phyloP scores from a whole-genome alignment of 2,113 vertebrate species.

The Pseudorectes ferrugineus region DNA sequence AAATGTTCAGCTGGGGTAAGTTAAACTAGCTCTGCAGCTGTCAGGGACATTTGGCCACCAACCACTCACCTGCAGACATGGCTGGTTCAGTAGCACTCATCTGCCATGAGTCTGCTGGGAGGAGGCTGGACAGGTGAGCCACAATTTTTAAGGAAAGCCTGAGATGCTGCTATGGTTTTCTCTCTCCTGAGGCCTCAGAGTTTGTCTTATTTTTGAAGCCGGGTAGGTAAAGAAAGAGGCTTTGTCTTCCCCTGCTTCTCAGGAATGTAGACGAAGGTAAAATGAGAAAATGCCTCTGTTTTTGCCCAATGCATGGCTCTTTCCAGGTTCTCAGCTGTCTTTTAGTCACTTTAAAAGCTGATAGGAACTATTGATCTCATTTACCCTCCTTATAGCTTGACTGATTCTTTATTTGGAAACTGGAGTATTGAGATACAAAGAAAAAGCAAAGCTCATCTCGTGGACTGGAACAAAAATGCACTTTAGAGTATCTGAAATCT shows the following conservation, averaged over 20 bases:
- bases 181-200: not conserved
- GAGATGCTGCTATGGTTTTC: not conserved
- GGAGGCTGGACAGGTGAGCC: not conserved
- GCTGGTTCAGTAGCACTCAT: not conserved
- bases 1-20: not conserved
- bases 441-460: not conserved
- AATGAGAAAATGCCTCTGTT: not conserved
- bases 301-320: not conserved
- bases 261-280: not conserved
- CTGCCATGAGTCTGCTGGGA: not conserved
- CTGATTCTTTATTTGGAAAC: slow-evolving; percentile 2
- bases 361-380: slow-evolving; percentile 18
- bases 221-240: not conserved
- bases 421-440: not conserved
- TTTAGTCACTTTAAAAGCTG: not conserved
- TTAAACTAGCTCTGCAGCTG: not conserved
- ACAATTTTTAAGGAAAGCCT: not conserved
- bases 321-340: not conserved
- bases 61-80: not conserved
- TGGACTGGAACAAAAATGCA: not conserved
- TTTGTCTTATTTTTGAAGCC: not conserved
- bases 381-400: not conserved
- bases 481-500: not conserved
- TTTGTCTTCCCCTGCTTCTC: not conserved
- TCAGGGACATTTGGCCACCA: not conserved